Evolutionary conservation across 53 echinoderm and acorn worm species (phyloP), one percentile per base, ranked within the genome.

Genomic region (Echinarachnius parma): DNA sequence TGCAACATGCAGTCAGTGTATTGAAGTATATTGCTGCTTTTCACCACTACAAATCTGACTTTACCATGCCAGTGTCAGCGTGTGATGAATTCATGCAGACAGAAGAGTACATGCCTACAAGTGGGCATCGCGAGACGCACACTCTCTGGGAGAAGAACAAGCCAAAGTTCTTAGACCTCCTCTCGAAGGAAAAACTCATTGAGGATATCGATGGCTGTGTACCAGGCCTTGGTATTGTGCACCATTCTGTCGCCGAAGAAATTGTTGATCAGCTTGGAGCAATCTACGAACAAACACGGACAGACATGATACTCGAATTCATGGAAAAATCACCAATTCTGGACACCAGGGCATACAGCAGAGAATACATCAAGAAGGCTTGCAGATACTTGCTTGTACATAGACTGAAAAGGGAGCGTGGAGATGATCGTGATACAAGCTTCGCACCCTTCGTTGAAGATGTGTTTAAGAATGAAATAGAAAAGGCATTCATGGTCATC

Each of bases 21-120:
- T 58, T 91, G 4, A 91, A 91, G 39, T 84, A 81, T n/a, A 70
- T 76, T 28, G 86, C 92, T n/a, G 64, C 79, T 22, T 37, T 92
- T 23, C 87, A 84, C 30, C 35, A 31, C 9, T 87, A 84, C 66
- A 50, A 45, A 19, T 77, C 56, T 23, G 84, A 78, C 1, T 76
- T 78, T 54, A 64, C 67, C 5, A 86, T 92, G 59, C 87, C 92
- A 29, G 78, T 80, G 7, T 80, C 92, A 7, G 80, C 80, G 37
- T 92, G 92, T 78, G 92, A 92, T 55, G 60, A 56, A 16, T 64
- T 87, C 26, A 92, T 92, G 87, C 46, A 59, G 4, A 63, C 14
- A 4, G n/a, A n/a, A n/a, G n/a, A n/a, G n/a, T n/a, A n/a, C n/a
- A n/a, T n/a, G n/a, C 30, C 2, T 19, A 29, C 21, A 0, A 11